Percentiles rank a stretch among this genome's conserved stretches.
These are phyloP conservation scores for Mustelus asterias DNA, from an alignment of 2,113 vertebrate species.

Conservation along the genomic window DNA sequence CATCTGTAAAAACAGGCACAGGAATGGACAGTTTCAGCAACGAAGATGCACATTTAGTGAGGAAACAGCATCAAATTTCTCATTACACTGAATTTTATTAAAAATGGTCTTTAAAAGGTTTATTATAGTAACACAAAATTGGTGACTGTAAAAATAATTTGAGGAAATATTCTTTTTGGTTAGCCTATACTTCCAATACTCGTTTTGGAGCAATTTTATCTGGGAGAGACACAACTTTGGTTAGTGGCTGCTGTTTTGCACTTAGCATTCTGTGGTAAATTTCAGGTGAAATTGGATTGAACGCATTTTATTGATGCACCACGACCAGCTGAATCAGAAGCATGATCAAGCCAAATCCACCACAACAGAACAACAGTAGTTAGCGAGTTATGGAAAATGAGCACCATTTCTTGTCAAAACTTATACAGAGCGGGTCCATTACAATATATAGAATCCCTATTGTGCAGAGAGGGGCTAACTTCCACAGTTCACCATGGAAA, in stretches of 20 bases:
- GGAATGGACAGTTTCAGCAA: neutral
- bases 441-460: neutral
- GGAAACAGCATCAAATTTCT: neutral
- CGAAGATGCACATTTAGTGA: neutral
- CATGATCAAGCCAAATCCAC: neutral
- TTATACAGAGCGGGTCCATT: neutral
- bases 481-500: too few relatives aligned
- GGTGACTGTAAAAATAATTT: neutral
- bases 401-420: neutral
- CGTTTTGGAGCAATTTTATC: neutral
- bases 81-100: neutral
- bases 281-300: neutral
- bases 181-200: neutral
- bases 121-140: neutral
- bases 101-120: neutral
- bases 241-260: neutral
- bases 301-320: neutral
- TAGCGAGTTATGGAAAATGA: neutral
- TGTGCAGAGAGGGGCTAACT: too few relatives aligned
- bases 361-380: neutral
- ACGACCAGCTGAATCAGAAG: neutral
- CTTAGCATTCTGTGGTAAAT: neutral
- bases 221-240: neutral
- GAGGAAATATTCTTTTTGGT: neutral
- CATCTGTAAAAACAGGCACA: constrained; percentile 60